Evolutionary conservation across 2,113 vertebrate species (phyloP), one percentile per base, ranked within the genome.

Genomic region (Miniopterus natalensis): DNA sequence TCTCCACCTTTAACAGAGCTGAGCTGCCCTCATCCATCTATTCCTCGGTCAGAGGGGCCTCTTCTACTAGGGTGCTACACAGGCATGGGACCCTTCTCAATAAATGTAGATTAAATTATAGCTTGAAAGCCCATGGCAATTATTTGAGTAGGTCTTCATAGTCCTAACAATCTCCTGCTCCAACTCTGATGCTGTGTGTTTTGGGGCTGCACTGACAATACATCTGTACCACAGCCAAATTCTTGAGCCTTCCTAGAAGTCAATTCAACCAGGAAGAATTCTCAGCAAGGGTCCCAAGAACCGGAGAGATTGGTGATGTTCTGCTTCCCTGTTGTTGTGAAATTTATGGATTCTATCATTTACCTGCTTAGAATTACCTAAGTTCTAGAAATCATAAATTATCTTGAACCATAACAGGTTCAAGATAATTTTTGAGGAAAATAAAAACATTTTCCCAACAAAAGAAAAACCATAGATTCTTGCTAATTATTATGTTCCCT

Each of bases 391-490:
- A 75, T 75, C 23, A 6, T 27, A 63, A 63, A 31, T 36, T 36
- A 36, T 36, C 36, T 36, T 36, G 36, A 36, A 36, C 36, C 36
- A 9, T n/a, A 70, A 70, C 1, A 83, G 61, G 4, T 87, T 93
- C 65, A 74, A 95, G 36, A 61, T 42, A 63, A 55, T 47, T 53
- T 88, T 68, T 66, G 9, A 93, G 84, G 70, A 91, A 94, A 84
- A 80, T 73, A 89, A 83, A 87, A 55, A 42, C 18, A 42, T 10
- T 23, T 55, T 66, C 8, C 10, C 45, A 93, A 89, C 5, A 88
- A 63, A 91, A 92, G n/a, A 27, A 89, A 96, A 92, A 63, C 20
- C 31, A 59, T 40, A 84, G 29, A 80, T 47, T 75, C 78, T 73
- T 88, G 13, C 75, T 83, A 42, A 91, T 86, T 79, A 45, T 51